A percentile compares a stretch with the other conserved stretches of the same genome.
phyloP scores from a whole-genome alignment of 2,797 vertebrate species.

The Molossus molossus region DNA sequence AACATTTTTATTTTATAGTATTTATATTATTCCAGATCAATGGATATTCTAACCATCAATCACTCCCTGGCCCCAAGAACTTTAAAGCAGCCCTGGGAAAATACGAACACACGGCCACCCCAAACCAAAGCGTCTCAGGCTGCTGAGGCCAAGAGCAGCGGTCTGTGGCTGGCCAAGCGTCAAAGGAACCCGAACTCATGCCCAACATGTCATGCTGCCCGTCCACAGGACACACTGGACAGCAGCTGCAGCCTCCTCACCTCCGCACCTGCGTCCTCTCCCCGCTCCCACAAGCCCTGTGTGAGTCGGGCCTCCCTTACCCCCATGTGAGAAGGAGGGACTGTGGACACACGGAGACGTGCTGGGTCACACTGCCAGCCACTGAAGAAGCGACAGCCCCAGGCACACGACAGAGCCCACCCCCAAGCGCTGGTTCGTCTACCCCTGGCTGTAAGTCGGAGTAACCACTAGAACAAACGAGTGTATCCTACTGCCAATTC shows the following conservation, averaged over 20 bases:
- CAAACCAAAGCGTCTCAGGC: background rate
- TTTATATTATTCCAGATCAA: background rate
- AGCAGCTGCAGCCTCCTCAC: rapidly evolving
- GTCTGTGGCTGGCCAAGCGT: background rate
- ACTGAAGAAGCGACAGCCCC: background rate
- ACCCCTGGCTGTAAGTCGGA: background rate
- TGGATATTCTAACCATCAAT: background rate
- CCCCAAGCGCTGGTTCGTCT: background rate
- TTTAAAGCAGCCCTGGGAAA: background rate
- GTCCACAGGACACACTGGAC: rapidly evolving
- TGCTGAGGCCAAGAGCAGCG: background rate
- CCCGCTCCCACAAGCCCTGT: rapidly evolving
- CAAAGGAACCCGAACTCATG: background rate
- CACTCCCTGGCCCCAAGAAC: background rate
- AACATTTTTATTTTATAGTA: background rate
- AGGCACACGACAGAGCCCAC: too few species aligned
- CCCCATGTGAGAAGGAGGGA: background rate
- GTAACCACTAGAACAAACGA: too few species aligned
- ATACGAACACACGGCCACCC: background rate
- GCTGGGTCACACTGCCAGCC: background rate
- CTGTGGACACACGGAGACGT: background rate
- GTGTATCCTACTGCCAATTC: background rate
- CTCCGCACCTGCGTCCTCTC: rapidly evolving
- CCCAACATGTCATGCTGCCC: rapidly evolving
- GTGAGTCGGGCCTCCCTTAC: rapidly evolving